Evolutionary conservation across 2,888 invertebrate species (phyloP), one percentile per base, ranked within the genome.

Genomic region (Papilio gigon): DNA sequence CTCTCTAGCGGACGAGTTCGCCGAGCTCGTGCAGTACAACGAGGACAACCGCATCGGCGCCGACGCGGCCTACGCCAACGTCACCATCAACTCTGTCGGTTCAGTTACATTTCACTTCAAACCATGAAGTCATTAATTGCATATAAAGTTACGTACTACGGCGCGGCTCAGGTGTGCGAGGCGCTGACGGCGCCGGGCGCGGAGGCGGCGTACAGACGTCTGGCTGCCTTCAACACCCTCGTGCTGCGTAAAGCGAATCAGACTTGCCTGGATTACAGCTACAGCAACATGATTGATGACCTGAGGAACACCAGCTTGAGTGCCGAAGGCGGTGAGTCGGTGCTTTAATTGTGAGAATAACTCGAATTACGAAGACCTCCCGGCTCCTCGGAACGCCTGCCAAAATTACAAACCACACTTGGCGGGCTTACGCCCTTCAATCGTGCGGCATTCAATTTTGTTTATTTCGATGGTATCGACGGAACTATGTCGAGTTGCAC

Each of bases 11-110:
- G 94, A 95, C 56, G 96, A 97, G 85, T 97, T 98, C 85, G 98
- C 97, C 63, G 97, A 95, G 47, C 93, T 98, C 47, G 98, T 98
- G 0, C 98, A 99, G 80, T 98, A 98, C 84, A 98, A 98, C 84
- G 96, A 97, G 81, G 98, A 98, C 80, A 98, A 98, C 84, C 93
- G 98, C 33, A 94, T 94, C 11, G 92, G 95, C 80, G 92, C 93
- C 76, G 88, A 93, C 81, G 77, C 91, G 0, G 88, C 88, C 67
- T 93, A 93, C 35, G 93, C 93, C 17, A 95, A 95, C 73, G 91
- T 97, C 9, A 97, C 97, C 2, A 96, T 98, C 30, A 95, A 97
- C 81, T 93, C 94, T 20, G 93, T 95, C 77, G 80, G 78, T 76
- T n/a, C n/a, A n/a, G n/a, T n/a, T n/a, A n/a, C n/a, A n/a, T n/a